A percentile compares a stretch with the other conserved stretches of the same genome.
phyloP scores from a whole-genome alignment of 1,140 invertebrate species.

The Neodiprion virginianus region DNA sequence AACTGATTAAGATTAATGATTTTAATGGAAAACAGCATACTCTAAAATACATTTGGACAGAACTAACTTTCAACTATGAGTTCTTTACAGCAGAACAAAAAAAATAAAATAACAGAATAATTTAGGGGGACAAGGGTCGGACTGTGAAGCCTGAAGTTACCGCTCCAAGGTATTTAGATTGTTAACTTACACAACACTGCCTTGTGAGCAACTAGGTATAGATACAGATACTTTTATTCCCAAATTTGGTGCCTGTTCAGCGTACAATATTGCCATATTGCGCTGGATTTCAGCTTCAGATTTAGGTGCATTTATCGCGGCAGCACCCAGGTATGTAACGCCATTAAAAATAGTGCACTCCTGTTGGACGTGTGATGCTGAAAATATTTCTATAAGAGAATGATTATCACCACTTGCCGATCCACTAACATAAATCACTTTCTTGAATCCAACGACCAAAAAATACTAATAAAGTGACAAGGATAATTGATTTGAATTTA shows the following conservation, averaged over 20 bases:
- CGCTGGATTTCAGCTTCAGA: slow-evolving; percentile 94
- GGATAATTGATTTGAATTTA: slow-evolving; percentile 40
- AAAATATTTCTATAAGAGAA: slow-evolving; percentile 42
- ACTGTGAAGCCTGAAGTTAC: neutral
- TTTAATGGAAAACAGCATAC: too few species aligned
- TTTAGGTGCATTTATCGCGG: slow-evolving; percentile 91
- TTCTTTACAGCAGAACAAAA: slow-evolving; percentile 17
- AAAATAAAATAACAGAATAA: neutral
- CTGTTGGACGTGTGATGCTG: slow-evolving; percentile 79
- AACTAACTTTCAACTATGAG: slow-evolving; percentile 19
- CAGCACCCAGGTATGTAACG: slow-evolving; percentile 93
- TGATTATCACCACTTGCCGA: slow-evolving; percentile 1
- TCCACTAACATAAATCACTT: neutral
- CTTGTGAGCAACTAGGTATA: slow-evolving; percentile 89
- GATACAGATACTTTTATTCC: slow-evolving; percentile 89
- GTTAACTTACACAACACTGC: slow-evolving; percentile 75
- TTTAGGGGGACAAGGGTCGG: neutral
- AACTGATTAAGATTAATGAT: too few species aligned
- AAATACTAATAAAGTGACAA: too few species aligned
- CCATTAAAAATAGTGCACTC: slow-evolving; percentile 92
- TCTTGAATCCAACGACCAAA: too few species aligned
- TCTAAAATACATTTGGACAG: too few species aligned
- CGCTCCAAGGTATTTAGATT: slow-evolving; percentile 1
- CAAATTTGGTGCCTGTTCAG: slow-evolving; percentile 69
- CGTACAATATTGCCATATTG: slow-evolving; percentile 91